Evolutionary conservation across 2,797 vertebrate genomes (phyloP).

Genomic region (Myiotriccus ornatus): DNA sequence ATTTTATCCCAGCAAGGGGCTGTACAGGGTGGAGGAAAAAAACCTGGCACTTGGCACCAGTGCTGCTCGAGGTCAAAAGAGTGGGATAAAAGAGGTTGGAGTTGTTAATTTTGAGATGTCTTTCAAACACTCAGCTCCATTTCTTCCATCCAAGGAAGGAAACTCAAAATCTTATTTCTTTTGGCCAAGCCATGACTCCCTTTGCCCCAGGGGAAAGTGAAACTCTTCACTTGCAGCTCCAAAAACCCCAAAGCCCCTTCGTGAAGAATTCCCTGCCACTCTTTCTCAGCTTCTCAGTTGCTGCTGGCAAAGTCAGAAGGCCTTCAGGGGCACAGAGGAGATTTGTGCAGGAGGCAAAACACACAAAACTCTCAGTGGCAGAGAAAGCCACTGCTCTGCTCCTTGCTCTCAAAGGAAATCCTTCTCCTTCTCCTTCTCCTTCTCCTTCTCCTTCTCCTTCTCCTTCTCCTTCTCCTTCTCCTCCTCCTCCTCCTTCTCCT

Average conservation of each 20-base stretch:
- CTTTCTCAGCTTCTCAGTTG: not conserved
- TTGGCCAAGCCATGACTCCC: not conserved
- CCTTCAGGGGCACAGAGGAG: not conserved
- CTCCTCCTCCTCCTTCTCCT: not conserved
- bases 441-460: rapidly evolving
- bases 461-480: not conserved
- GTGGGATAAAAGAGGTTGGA: not conserved
- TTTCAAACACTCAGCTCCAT: not conserved
- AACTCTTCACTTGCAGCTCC: not conserved
- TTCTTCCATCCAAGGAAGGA: not conserved
- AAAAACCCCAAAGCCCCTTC: not conserved
- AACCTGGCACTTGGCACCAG: not conserved
- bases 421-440: not conserved
- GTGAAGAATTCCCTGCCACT: not conserved
- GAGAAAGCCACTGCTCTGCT: not conserved
- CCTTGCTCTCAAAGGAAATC: not conserved
- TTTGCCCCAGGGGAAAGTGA: not conserved
- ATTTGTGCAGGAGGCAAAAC: not conserved
- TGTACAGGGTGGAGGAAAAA: not conserved
- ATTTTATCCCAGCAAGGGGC: not conserved
- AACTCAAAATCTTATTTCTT: not conserved
- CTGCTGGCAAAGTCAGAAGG: not conserved
- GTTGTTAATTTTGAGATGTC: not conserved
- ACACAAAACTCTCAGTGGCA: not conserved
- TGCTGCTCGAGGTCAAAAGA: not conserved